Conservation (phyloP, 2,113 vertebrate species). For the Meles meles region DNA sequence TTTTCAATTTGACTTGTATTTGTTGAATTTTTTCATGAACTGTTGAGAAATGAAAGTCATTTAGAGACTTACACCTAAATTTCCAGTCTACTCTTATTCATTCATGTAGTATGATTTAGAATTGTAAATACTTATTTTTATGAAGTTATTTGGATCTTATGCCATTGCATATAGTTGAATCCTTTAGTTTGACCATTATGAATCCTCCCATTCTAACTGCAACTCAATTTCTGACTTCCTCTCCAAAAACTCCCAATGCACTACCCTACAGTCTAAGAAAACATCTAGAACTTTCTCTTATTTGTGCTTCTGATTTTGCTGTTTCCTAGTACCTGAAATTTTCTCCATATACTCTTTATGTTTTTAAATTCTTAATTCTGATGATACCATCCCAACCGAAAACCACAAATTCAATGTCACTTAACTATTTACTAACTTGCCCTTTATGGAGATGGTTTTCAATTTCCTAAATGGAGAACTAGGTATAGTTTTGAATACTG, state of each 20-base stretch:
- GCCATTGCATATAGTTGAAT: background rate
- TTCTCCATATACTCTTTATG: background rate
- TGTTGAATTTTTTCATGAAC: background rate
- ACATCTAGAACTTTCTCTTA: background rate
- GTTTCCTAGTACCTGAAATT: background rate
- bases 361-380: background rate
- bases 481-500: background rate
- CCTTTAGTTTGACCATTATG: background rate
- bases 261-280: background rate
- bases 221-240: background rate
- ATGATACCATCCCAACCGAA: background rate
- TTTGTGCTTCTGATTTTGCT: background rate
- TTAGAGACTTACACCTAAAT: background rate
- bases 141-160: background rate
- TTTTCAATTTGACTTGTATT: conserved; percentile 21
- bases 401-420: background rate
- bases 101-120: background rate
- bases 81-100: background rate
- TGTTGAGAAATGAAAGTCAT: background rate
- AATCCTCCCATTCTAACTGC: background rate
- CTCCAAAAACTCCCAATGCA: background rate
- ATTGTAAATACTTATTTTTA: background rate
- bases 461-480: background rate
- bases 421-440: background rate
- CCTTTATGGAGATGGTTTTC: background rate